A percentile compares a stretch with the other conserved stretches of the same genome.
Evolutionary conservation across 2,888 invertebrate species (phyloP).

Genomic region (Spisula solida): DNA sequence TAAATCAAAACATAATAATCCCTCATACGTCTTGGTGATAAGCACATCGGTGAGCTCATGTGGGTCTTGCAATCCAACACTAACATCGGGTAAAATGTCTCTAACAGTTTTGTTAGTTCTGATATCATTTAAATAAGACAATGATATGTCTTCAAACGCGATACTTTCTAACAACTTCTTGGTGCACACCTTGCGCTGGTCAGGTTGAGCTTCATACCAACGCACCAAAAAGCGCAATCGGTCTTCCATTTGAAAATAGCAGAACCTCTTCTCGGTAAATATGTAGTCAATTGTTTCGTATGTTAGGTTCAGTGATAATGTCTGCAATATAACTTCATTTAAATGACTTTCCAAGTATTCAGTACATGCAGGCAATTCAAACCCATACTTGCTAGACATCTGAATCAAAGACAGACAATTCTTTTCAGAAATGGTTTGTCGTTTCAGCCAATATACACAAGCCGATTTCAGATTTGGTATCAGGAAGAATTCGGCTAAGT

Average conservation of each 20-base stretch:
- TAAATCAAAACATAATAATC: constrained; percentile 15
- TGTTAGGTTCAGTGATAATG: constrained; percentile 35
- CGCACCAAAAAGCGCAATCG: constrained; percentile 31
- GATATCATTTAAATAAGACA: constrained; percentile 7
- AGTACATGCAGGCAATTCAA: constrained; percentile 30
- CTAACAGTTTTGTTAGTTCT: background rate
- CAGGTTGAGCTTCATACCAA: constrained; percentile 30
- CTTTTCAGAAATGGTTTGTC: background rate
- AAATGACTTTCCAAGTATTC: constrained; percentile 37
- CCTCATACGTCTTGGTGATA: background rate
- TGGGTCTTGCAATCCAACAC: background rate
- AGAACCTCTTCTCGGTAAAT: constrained; percentile 36
- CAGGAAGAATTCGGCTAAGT: constrained; percentile 58
- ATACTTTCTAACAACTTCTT: constrained; percentile 15
- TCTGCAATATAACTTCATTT: constrained; percentile 8
- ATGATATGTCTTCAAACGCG: constrained; percentile 20
- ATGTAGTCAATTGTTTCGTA: constrained; percentile 39
- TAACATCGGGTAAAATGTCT: background rate
- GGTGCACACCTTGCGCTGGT: background rate
- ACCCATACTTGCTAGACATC: constrained; percentile 41
- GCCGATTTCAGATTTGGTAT: constrained; percentile 55
- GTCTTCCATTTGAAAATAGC: constrained; percentile 25
- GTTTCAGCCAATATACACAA: constrained; percentile 48
- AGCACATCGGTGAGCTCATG: background rate
- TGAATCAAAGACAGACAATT: constrained; percentile 44